phyloP scores from a whole-genome alignment of 2,888 invertebrate genomes.

The Steinernema carpocapsae region DNA sequence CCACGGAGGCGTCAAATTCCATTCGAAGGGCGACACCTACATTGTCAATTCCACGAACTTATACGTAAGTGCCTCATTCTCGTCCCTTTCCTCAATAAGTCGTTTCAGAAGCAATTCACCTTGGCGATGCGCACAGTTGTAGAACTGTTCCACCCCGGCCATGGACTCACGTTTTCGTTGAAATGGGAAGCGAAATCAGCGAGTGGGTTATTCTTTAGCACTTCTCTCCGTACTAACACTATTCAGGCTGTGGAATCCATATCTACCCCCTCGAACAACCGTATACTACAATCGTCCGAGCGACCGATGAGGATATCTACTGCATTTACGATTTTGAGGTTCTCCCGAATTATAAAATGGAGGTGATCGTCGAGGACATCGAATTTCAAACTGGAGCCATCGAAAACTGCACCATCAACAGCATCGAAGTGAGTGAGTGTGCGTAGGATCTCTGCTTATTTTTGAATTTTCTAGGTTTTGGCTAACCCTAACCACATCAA shows the following conservation, averaged over 20 bases:
- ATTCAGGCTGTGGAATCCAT: conserved; percentile 43
- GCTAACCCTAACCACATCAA: neutral
- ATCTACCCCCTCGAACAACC: conserved; percentile 38
- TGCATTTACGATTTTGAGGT: conserved; percentile 31
- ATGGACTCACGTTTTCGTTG: neutral
- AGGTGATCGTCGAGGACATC: conserved; percentile 12
- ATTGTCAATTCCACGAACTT: conserved; percentile 5
- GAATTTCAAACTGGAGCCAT: neutral
- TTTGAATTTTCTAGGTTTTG: neutral
- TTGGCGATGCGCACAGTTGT: neutral
- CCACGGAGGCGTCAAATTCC: neutral
- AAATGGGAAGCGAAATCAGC: conserved; percentile 8
- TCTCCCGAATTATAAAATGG: conserved; percentile 16
- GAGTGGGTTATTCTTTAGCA: neutral
- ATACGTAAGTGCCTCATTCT: neutral
- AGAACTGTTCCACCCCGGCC: conserved; percentile 4
- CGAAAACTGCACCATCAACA: conserved; percentile 56
- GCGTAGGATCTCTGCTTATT: neutral
- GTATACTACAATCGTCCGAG: neutral
- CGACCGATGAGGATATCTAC: conserved; percentile 2
- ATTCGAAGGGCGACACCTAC: conserved; percentile 20
- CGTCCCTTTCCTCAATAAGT: neutral
- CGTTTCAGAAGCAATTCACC: conserved; percentile 24
- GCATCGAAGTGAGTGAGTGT: conserved; percentile 50
- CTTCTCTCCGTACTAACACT: neutral